Base-by-base conservation (phyloP, 92 coral and sea anemone genomes). In the Zoanthus gigantus region DNA sequence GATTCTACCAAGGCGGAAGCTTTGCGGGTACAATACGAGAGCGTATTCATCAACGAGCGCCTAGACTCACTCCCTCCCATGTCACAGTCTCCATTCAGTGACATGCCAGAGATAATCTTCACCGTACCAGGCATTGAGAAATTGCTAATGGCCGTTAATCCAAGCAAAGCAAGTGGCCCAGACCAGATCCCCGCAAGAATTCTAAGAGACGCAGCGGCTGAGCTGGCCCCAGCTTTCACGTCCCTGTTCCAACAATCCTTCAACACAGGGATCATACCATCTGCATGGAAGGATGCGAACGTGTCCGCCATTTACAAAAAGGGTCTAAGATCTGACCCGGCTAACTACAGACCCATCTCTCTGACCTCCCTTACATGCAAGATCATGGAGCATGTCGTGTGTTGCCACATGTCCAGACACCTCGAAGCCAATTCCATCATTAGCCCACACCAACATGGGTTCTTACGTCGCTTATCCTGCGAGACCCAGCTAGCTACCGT, bases 151-250 rank as follows among this genome's bases (percentile, higher is more conserved):
- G 44, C 87, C 61, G 67, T 87, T 28, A 78, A 63, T 71, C 87
- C 90, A 67, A 63, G 69, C 82, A 90, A 79, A 71, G 90, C 86
- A 42, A 18, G 90, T 86, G 90, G 92, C 42, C 92, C 90, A 44
- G 87, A 90, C 71, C 72, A 77, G 72, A 78, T 78, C 45, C 83
- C 92, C 53, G 83, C 81, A 16, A 14, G 78, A 37, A 67, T 90
- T 42, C 86, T 78, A 14, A 85, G 46, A 60, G 89, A 88, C 54
- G 12, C 81, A 18, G 89, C 89, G 74, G 16, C 84, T 18, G 87
- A 83, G 61, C 32, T 83, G 76, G 88, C 88, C 48, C 88, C 80
- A 29, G 67, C 58, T 68, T 72, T 83, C 87, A 72, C 87, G 79
- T 60, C 87, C 30, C 50, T 83, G 23, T 83, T 83, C 87, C 87